Percentiles rank a stretch among this genome's conserved stretches.
Conservation (phyloP, 2,113 vertebrate genomes). For the Camelus bactrianus region DNA sequence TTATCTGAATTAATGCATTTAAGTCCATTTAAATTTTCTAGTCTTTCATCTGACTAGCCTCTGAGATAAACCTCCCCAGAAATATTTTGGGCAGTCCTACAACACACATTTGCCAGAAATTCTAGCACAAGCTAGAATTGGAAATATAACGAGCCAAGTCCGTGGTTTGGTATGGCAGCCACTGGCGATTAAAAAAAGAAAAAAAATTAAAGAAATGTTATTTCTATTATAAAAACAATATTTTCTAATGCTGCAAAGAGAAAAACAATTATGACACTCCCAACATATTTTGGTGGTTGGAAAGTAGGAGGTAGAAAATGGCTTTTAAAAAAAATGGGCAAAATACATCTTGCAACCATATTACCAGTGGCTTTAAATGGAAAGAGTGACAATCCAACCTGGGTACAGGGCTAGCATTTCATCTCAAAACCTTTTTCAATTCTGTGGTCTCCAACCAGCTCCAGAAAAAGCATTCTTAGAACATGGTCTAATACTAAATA, state of each 20-base stretch:
- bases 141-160: slow-evolving; percentile 68
- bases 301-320: slow-evolving; percentile 74
- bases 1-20: background rate
- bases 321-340: slow-evolving; percentile 72
- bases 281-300: slow-evolving; percentile 80
- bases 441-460: slow-evolving; percentile 72
- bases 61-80: slow-evolving; percentile 67
- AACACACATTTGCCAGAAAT: slow-evolving; percentile 68
- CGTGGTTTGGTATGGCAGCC: slow-evolving; percentile 78
- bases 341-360: slow-evolving; percentile 75
- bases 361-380: slow-evolving; percentile 71
- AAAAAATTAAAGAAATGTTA: slow-evolving; percentile 76
- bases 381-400: slow-evolving; percentile 73
- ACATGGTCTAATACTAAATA: slow-evolving; percentile 76
- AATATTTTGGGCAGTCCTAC: slow-evolving; percentile 54
- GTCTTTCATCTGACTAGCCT: slow-evolving; percentile 39
- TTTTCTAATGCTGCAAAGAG: slow-evolving; percentile 71
- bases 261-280: slow-evolving; percentile 79
- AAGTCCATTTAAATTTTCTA: slow-evolving; percentile 1
- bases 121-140: slow-evolving; percentile 70
- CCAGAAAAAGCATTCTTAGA: slow-evolving; percentile 79
- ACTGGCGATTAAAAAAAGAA: slow-evolving; percentile 66
- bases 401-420: slow-evolving; percentile 72
- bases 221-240: slow-evolving; percentile 80
- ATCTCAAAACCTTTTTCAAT: slow-evolving; percentile 68